Base-by-base conservation (phyloP, 2,888 invertebrate genomes). In the Epinotia bilunana region DNA sequence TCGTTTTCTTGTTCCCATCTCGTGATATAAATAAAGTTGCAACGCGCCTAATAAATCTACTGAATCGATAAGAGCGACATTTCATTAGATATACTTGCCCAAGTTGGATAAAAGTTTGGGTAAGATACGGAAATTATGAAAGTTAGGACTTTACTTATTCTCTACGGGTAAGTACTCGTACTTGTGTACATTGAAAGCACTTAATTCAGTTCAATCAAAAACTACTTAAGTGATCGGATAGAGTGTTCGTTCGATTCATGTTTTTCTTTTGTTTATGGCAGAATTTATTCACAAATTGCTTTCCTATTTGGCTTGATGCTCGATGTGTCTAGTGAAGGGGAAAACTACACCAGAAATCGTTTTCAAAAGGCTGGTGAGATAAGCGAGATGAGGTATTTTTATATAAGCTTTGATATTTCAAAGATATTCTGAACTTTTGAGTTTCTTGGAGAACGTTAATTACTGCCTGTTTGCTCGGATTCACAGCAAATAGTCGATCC, bases 1-100 rank as follows among this genome's bases (percentile, higher is more conserved):
- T 74, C 18, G 33, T 69, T 74, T 74, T 43, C 49, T 69, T 64
- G 62, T 39, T 62, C 65, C 18, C 20, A 49, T 61, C 53, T 61
- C 55, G 7, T 39, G 55, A 67, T 65, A 71, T 71, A 71, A 65
- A 70, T 74, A 74, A 75, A 71, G 61, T 71, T 75, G 61, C 20
- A 39, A 71, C 71, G 74, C 62, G 61, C 65, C 71, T 75, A 71
- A 71, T 75, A 75, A 75, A 75, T 75, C 74, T 71, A 18, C 55
- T 60, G 18, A 71, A 58, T 65, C 64, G 74, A 74, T 74, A 71
- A 71, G 65, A 18, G 65, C 61, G 74, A 75, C 74, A 75, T 75
- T 75, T 75, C 74, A 71, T 75, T 65, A 75, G 65, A 75, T 75
- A 75, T 71, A 71, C 70, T 74, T 64, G 68, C 18, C 60, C 23